Evolutionary conservation across 2,888 invertebrate species (phyloP).

Genomic region (Erynnis tages): DNA sequence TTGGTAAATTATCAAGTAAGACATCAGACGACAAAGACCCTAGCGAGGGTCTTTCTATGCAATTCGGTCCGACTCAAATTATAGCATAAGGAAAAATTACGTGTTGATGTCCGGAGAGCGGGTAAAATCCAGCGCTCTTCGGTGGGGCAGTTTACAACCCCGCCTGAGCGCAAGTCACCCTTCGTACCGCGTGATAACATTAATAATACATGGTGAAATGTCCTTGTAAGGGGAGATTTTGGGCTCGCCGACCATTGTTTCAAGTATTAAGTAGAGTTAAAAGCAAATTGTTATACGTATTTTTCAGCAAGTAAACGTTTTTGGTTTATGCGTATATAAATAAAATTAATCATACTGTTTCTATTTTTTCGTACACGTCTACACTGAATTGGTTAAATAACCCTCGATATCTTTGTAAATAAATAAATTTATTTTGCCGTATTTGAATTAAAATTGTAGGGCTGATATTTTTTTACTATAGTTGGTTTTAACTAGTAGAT

Average conservation of each 20-base stretch:
- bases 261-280: too few relatives aligned
- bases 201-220: background rate
- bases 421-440: background rate
- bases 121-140: too few relatives aligned
- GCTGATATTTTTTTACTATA: constrained; percentile 17
- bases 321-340: background rate
- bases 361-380: background rate
- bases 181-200: background rate
- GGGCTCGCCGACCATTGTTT: too few relatives aligned
- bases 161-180: background rate
- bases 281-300: too few relatives aligned
- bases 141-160: too few relatives aligned
- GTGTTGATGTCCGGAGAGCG: too few relatives aligned
- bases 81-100: too few relatives aligned
- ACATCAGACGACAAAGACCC: too few relatives aligned
- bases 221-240: background rate
- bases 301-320: constrained; percentile 8
- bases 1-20: too few relatives aligned
- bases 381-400: constrained; percentile 21
- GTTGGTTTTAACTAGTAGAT: background rate
- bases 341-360: background rate
- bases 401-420: constrained; percentile 10
- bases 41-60: too few relatives aligned
- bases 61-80: too few relatives aligned
- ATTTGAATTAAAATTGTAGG: constrained; percentile 17